Base-by-base conservation (phyloP, 2,113 vertebrate species). In the Cynoglossus semilaevis region DNA sequence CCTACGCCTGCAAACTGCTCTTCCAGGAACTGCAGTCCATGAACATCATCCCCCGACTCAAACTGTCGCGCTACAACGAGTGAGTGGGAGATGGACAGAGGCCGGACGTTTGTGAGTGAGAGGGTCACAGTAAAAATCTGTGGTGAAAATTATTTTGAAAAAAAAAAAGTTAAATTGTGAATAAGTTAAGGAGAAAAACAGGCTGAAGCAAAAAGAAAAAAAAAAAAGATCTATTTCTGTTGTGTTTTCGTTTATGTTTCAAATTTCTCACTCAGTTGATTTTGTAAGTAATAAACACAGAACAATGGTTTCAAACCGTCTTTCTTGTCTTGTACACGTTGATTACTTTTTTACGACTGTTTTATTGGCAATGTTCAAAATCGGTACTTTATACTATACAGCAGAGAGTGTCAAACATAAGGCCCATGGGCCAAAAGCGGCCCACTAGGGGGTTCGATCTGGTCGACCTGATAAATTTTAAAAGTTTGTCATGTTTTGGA, bases 11-110 rank as follows among this genome's bases (percentile, higher is more conserved):
- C 88, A 99, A 99, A 84, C 92, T 99, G 76, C 92, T 99, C 47
- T 98, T 99, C 85, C 97, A 99, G 85, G 96, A 99, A 59, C 86
- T 99, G 38, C 96, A 99, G 88, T 97, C 97, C 16, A 99, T 99
- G 97, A 99, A 99, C 88, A 98, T 99, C 56, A 94, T 99, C 78
- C 96, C 96, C 51, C 91, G 96, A 80, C 87, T 98, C 49, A 98
- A 96, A 85, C 91, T 98, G 65, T 87, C 97, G 1, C 95, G 94
- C 54, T 99, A 99, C 89, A 99, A 99, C 7, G 96, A 98, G 47
- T 93, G 85, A 91, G 15, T 35, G 34, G 34, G 22, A 43, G 45
- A 15, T 38, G 55, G 67, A 57, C 51, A 53, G 55, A 58, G 16
- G 45, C 15, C 2, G 44, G 15, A 36, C 22, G 22, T 16, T 42